phyloP scores from a whole-genome alignment of 2,797 vertebrate genomes.

The Delichon dasypus region DNA sequence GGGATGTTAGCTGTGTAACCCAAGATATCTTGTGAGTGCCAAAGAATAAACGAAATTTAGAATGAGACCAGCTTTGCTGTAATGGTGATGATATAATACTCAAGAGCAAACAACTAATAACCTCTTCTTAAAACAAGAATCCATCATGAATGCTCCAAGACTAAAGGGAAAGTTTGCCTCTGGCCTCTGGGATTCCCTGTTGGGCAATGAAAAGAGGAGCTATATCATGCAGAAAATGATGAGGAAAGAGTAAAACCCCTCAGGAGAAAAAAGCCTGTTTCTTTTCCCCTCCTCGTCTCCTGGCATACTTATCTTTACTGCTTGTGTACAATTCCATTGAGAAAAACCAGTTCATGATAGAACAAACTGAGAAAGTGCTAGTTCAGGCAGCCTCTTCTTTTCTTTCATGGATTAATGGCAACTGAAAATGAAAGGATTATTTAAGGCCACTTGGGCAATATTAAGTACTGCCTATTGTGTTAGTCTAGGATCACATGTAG shows the following conservation, averaged over 20 bases:
- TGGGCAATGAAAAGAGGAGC: conserved; percentile 52
- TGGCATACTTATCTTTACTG: conserved; percentile 18
- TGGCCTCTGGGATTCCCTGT: conserved; percentile 43
- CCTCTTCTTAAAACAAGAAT: conserved; percentile 57
- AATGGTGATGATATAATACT: conserved; percentile 64
- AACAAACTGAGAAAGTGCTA: conserved; percentile 62
- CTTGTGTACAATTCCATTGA: conserved; percentile 42
- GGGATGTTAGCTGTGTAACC: conserved; percentile 44
- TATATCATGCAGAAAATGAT: conserved; percentile 50
- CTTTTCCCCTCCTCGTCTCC: background rate
- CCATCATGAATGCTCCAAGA: conserved; percentile 33
- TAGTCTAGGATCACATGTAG: background rate
- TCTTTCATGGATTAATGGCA: conserved; percentile 36
- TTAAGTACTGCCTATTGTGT: conserved; percentile 30
- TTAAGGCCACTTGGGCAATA: conserved; percentile 55
- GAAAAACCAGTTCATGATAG: conserved; percentile 18
- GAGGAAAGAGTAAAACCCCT: conserved; percentile 38
- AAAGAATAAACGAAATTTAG: conserved; percentile 42
- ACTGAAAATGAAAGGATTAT: conserved; percentile 56
- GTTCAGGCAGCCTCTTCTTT: conserved; percentile 38
- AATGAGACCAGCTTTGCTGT: conserved; percentile 47
- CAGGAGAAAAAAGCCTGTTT: conserved; percentile 16
- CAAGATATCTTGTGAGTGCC: conserved; percentile 12
- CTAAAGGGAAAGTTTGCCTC: conserved; percentile 38
- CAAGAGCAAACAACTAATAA: conserved; percentile 68